Percentiles rank a stretch among this genome's conserved stretches.
Evolutionary conservation across 2,113 vertebrate species (phyloP).

Genomic region (Ageneiosus marmoratus): DNA sequence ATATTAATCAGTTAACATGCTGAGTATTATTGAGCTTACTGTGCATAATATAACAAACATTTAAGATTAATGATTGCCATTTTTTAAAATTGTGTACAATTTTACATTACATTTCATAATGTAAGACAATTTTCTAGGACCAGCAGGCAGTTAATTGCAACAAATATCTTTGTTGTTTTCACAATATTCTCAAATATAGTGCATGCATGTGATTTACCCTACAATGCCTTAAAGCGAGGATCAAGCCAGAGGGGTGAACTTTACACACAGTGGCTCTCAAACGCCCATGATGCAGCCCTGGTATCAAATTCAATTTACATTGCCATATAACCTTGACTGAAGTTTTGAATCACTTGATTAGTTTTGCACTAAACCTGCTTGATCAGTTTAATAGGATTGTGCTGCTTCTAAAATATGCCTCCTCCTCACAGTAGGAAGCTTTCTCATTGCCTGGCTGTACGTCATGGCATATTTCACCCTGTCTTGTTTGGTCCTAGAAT

Average conservation of each 20-base stretch:
- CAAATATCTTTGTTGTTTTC: neutral
- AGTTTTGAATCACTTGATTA: constrained; percentile 72
- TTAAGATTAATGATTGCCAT: neutral
- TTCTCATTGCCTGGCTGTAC: constrained; percentile 18
- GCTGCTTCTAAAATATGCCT: constrained; percentile 52
- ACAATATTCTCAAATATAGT: neutral
- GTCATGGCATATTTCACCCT: constrained; percentile 2
- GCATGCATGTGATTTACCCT: constrained; percentile 24
- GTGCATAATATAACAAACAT: neutral
- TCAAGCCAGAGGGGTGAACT: constrained; percentile 58
- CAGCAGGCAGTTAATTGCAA: neutral
- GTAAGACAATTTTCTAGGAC: neutral
- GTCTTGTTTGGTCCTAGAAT: constrained; percentile 26
- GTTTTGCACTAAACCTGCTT: constrained; percentile 63
- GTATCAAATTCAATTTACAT: constrained; percentile 71
- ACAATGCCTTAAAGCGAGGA: constrained; percentile 7
- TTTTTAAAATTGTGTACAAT: neutral
- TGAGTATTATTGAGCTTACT: neutral
- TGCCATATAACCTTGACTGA: constrained; percentile 69
- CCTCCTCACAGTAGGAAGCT: constrained; percentile 5
- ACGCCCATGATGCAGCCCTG: constrained; percentile 57
- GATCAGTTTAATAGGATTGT: constrained; percentile 65
- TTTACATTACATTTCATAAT: neutral
- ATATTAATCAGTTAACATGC: neutral
- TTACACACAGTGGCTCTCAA: constrained; percentile 63